phyloP scores from a whole-genome alignment of 2,797 vertebrate genomes.

The Phataginus tetradactyla region DNA sequence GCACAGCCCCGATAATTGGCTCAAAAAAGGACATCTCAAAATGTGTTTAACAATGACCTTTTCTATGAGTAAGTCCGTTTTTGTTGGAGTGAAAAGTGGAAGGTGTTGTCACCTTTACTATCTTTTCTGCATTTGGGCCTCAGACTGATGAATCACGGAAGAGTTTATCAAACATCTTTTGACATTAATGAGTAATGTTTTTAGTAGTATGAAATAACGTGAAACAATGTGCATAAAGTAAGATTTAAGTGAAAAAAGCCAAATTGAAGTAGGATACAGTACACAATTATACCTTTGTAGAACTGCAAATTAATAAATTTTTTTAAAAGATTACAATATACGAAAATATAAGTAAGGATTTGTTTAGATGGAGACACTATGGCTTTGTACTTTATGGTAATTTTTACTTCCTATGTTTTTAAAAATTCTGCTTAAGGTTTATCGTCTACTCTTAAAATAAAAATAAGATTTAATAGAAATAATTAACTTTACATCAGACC shows the following conservation, averaged over 20 bases:
- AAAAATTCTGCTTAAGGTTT: neutral
- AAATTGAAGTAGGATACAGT: neutral
- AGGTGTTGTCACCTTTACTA: neutral
- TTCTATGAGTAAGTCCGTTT: neutral
- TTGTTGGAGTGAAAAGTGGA: conserved; percentile 25
- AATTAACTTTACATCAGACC: neutral
- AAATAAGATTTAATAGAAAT: neutral
- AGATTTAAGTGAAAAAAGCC: neutral
- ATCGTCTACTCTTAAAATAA: neutral
- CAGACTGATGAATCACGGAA: neutral
- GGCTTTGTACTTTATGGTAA: neutral
- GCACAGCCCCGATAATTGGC: neutral
- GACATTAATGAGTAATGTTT: conserved; percentile 2
- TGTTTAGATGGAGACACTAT: neutral
- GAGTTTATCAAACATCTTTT: neutral
- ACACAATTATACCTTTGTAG: neutral
- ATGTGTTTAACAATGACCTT: neutral
- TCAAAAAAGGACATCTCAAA: neutral
- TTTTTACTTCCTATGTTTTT: neutral
- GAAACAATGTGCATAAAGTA: neutral
- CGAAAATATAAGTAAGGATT: conserved; percentile 9
- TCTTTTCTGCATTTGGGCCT: neutral
- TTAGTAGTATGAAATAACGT: neutral
- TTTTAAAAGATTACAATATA: neutral
- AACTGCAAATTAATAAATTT: conserved; percentile 29